A percentile compares a stretch with the other conserved stretches of the same genome.
Conservation (phyloP, 1,140 invertebrate species). For the Procambarus clarkii region DNA sequence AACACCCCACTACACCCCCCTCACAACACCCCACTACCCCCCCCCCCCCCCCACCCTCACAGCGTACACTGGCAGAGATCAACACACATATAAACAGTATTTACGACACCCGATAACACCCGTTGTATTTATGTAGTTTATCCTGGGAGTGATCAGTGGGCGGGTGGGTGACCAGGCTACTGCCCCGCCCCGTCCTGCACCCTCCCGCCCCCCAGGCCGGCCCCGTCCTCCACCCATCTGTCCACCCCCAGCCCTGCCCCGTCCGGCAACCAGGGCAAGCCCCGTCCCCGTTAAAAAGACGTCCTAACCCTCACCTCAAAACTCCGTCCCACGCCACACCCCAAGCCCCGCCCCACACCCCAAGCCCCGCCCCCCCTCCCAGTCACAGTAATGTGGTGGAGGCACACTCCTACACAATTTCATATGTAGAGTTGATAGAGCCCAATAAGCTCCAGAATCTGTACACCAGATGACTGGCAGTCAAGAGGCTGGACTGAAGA, state of each 20-base stretch:
- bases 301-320: background rate
- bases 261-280: background rate
- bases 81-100: constrained; percentile 33
- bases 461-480: no score
- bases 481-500: no score
- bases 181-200: background rate
- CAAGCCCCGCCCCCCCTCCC: no score
- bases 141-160: constrained; percentile 3
- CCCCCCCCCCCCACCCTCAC: background rate
- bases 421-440: no score
- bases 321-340: background rate
- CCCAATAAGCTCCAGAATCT: no score
- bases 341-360: background rate
- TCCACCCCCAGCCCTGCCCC: background rate
- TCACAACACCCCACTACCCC: background rate
- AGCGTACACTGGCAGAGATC: constrained; percentile 25
- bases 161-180: constrained; percentile 5
- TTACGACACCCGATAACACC: constrained; percentile 20
- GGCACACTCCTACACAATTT: no score
- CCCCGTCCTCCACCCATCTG: background rate
- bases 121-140: constrained; percentile 28
- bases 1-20: no score
- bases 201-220: background rate
- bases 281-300: background rate
- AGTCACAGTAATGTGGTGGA: no score